A percentile compares a stretch with the other conserved stretches of the same genome.
These are phyloP conservation scores for Galaxias olidus DNA, from an alignment of 2,797 vertebrate species.

Conservation along the genomic window DNA sequence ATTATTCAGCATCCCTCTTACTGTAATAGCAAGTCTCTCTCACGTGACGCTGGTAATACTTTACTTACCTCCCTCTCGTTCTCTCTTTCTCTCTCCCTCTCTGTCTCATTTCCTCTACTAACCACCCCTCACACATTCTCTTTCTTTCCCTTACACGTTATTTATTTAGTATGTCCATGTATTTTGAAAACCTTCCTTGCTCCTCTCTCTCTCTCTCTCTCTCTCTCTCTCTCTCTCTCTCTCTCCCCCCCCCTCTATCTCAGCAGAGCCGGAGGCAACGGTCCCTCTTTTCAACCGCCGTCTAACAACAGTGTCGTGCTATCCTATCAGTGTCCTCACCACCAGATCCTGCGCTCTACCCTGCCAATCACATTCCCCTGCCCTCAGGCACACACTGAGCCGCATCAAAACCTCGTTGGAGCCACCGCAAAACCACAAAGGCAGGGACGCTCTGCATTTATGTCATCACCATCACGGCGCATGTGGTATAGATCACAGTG, in stretches of 20 bases:
- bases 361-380: constrained; percentile 61
- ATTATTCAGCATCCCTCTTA: constrained; percentile 1
- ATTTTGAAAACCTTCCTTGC: no score
- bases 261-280: constrained; percentile 25
- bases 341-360: constrained; percentile 55
- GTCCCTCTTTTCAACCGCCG: constrained; percentile 38
- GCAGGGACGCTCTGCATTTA: constrained; percentile 18
- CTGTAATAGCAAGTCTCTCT: constrained; percentile 27
- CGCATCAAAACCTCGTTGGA: constrained; percentile 46
- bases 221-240: background rate
- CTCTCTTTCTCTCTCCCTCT: background rate
- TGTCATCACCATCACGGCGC: constrained; percentile 20
- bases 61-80: background rate
- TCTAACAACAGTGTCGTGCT: constrained; percentile 47
- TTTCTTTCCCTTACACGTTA: background rate
- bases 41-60: constrained; percentile 1
- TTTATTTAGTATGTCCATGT: no score
- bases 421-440: constrained; percentile 29
- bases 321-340: constrained; percentile 61
- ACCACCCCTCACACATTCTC: no score
- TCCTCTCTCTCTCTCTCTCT: background rate
- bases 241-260: background rate
- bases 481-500: constrained; percentile 9
- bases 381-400: constrained; percentile 42
- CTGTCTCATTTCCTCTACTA: background rate